These are phyloP conservation scores for Phylloscopus trochilus DNA, from an alignment of 2,113 vertebrate genomes.

Conservation along the genomic window DNA sequence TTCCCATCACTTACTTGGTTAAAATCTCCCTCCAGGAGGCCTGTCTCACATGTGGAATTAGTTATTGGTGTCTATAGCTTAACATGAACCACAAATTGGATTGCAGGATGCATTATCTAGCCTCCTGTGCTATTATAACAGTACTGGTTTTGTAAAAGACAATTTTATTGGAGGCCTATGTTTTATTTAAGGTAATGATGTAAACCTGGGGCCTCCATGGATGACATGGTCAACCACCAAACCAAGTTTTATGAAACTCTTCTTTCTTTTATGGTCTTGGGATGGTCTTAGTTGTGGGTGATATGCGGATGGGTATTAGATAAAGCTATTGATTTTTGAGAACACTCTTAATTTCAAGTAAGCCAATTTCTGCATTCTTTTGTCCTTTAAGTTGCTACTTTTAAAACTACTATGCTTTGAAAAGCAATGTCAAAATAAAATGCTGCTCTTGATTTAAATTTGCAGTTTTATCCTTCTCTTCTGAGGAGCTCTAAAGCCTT, in stretches of 20 bases:
- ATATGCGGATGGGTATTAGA: background rate
- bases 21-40: background rate
- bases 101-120: slow-evolving; percentile 14
- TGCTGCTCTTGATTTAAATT: background rate
- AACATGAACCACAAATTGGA: background rate
- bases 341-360: background rate
- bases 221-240: slow-evolving; percentile 9
- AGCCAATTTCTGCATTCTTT: background rate
- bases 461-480: background rate
- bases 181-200: slow-evolving; percentile 26
- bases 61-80: slow-evolving; percentile 33
- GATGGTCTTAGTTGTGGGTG: background rate
- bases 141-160: slow-evolving; percentile 2
- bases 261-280: background rate
- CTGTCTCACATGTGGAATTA: slow-evolving; percentile 38
- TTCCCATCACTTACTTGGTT: background rate
- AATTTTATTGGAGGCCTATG: background rate
- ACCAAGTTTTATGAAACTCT: background rate
- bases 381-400: background rate
- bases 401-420: background rate
- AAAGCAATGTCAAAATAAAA: slow-evolving; percentile 10
- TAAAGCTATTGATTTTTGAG: slow-evolving; percentile 15
- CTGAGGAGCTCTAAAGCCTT: background rate
- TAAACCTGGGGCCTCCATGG: background rate
- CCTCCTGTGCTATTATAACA: slow-evolving; percentile 11